Percentiles rank a stretch among this genome's conserved stretches.
Evolutionary conservation across 2,797 vertebrate genomes (phyloP).

Genomic region (Rhinichthys osculus): DNA sequence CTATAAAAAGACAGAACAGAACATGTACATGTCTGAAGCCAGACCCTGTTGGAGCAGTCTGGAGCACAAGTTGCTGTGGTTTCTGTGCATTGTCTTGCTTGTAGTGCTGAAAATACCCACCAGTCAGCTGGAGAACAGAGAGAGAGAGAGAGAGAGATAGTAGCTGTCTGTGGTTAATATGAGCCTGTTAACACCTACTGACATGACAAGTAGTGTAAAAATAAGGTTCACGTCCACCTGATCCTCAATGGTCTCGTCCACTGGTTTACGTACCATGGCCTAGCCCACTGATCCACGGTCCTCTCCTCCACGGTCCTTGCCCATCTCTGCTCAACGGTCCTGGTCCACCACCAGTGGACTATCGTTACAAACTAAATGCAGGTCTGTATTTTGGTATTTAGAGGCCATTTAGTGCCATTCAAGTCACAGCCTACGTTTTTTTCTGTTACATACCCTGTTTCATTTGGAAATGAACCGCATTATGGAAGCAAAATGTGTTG

Average conservation of each 20-base stretch:
- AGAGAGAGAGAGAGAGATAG: not conserved
- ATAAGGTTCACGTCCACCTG: not conserved
- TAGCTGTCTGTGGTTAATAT: conserved; percentile 12
- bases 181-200: conserved; percentile 37
- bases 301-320: no score
- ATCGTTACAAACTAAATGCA: not conserved
- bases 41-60: not conserved
- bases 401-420: not conserved
- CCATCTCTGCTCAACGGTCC: no score
- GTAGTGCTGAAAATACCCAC: conserved; percentile 38
- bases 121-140: not conserved
- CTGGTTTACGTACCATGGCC: no score
- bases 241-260: no score
- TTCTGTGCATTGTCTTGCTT: conserved; percentile 28
- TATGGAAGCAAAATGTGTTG: not conserved
- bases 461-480: not conserved
- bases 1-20: conserved; percentile 17
- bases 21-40: not conserved
- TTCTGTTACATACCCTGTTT: not conserved
- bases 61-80: conserved; percentile 18
- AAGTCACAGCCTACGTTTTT: not conserved
- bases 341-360: not conserved
- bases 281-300: no score
- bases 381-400: not conserved
- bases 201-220: not conserved